Percentiles rank a stretch among this genome's conserved stretches.
phyloP scores from a whole-genome alignment of 2,888 invertebrate species.

The Trichacis sp. region DNA sequence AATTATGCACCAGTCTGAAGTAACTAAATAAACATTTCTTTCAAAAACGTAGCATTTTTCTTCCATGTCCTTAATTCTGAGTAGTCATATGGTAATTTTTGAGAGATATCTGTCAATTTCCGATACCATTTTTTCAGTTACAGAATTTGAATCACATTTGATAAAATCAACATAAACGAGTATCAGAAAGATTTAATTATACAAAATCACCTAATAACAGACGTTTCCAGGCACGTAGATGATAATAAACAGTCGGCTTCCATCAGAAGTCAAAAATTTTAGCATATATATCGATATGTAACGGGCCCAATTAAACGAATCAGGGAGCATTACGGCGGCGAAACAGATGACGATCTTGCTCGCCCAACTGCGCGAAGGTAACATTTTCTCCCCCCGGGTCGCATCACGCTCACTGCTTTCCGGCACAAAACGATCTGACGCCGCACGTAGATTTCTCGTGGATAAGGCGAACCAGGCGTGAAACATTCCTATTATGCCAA shows the following conservation, averaged over 20 bases:
- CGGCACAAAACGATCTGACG: conserved; percentile 14
- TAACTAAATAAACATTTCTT: too few relatives aligned
- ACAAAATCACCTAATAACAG: too few relatives aligned
- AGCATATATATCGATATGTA: conserved; percentile 41
- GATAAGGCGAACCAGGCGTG: conserved; percentile 59
- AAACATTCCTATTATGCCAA: conserved; percentile 61
- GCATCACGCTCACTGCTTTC: conserved; percentile 8
- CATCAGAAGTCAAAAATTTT: conserved; percentile 17
- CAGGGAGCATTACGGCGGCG: conserved; percentile 50
- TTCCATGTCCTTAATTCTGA: too few relatives aligned
- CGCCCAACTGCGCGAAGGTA: conserved; percentile 43
- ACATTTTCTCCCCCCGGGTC: conserved; percentile 22
- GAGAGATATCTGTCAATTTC: too few relatives aligned
- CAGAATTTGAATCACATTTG: too few relatives aligned
- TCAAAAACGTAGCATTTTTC: too few relatives aligned
- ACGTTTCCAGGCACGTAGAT: conserved; percentile 9
- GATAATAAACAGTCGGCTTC: conserved; percentile 17
- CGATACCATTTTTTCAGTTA: too few relatives aligned
- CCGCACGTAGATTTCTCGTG: conserved; percentile 46
- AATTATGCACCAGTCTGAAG: too few relatives aligned
- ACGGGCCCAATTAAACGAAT: conserved; percentile 54
- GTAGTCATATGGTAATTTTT: too few relatives aligned
- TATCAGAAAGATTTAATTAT: too few relatives aligned
- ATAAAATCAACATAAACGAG: too few relatives aligned
- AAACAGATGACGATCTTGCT: conserved; percentile 60